Base-by-base conservation (phyloP, 1,140 invertebrate species). In the Drosophila repletoides region DNA sequence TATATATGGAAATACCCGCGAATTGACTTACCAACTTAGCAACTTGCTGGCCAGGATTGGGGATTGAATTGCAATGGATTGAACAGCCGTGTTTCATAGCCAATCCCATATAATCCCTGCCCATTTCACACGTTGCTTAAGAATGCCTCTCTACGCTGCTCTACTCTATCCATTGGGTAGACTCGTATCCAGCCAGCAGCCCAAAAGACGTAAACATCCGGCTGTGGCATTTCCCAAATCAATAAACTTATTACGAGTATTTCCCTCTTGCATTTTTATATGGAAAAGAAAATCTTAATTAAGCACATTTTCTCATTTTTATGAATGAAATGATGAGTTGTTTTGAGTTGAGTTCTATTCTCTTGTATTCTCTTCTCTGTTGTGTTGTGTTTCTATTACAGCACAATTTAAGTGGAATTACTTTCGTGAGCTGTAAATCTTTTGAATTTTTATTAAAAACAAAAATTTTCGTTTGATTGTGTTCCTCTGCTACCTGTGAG, bases 21-120 rank as follows among this genome's bases (percentile, higher is more conserved):
- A 77, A 88, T 83, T 88, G 84, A 88, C 84, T 88, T 83, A 81
- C 84, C 83, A 88, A 88, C 83, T 88, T 88, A 56, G 34, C 72
- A 74, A 66, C 68, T 66, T 66, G 64, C 67, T 41, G 40, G 55
- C 53, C 36, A 77, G 56, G 33, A 69, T 74, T 40, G 55, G 51
- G 34, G 64, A 49, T 36, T 26, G 34, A n/a, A n/a, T n/a, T n/a
- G 36, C 9, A 21, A 28, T 31, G 15, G 55, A 19, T 40, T 40
- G 17, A 9, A 17, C 6, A 40, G 5, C 34, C 19, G 34, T 15
- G 40, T 17, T 22, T 31, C 28, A 28, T 24, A 49, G 49, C 24
- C 17, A 53, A 65, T 36, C 41, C 61, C 68, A 43, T 33, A 38
- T 81, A 81, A 81, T 81, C 69, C 79, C 68, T 41, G 29, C 43